Base-by-base conservation (phyloP, 2,888 invertebrate species). In the Dynastes maya region DNA sequence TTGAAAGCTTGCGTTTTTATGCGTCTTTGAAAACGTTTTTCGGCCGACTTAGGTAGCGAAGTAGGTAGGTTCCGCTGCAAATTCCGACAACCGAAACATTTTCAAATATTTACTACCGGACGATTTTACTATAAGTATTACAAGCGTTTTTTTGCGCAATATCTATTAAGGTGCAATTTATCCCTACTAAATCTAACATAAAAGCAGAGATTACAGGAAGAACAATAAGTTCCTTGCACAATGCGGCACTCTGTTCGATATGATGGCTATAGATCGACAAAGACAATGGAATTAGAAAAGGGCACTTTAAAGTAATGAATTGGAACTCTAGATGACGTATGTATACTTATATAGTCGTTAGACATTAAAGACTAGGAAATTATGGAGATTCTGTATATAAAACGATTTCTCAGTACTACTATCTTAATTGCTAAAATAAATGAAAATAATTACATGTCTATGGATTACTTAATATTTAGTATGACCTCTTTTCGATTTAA, bases 111-210 rank as follows among this genome's bases (percentile, higher is more conserved):
- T 32, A 16, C 16, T 16, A 16, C 16, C 16, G 16, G 16, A 32
- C 32, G 32, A 32, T 32, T 32, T 32, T 32, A 32, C 32, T 5
- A 32, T 32, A 4, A 32, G 4, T 32, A 32, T 32, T 32, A 32
- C 32, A 32, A 32, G 32, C 5, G 32, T 5, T 45, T 11, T 45
- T 45, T 11, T 5, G 29, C 29, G 27, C 51, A 11, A 11, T 80
- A 80, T 81, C 82, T 80, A 82, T 82, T 81, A 78, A 84, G 84
- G 83, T 84, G 84, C 85, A 85, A 86, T 86, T 85, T 82, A 84
- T 85, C 82, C 85, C 84, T 83, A 84, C 85, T 84, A 83, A 84
- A 83, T 83, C 83, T 85, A 85, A 82, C 82, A 76, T 64, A 81
- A 68, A 76, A 76, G 85, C 81, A 81, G 78, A 80, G 81, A 81